Base-by-base conservation (phyloP, 2,797 vertebrate genomes). In the Pantherophis vulpinus region DNA sequence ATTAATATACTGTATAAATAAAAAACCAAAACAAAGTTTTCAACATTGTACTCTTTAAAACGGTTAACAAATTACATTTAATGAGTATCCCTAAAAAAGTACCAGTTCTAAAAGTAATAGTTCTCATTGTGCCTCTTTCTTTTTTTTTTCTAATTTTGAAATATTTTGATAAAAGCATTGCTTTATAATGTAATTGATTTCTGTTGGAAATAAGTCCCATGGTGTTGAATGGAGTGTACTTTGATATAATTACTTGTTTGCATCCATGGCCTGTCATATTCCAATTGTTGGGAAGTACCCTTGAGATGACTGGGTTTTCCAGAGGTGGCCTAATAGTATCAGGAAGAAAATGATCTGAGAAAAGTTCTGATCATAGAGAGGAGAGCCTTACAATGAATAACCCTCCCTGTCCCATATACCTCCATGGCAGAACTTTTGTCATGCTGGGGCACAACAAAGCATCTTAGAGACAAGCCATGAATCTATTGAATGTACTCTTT, bases 111-210 rank as follows among this genome's bases (percentile, higher is more conserved):
- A 56, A 56, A 56, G 55, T 56, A n/a, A 54, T 32, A 92, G 2
- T 9, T 47, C 79, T 83, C 20, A 83, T 25, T 47, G 20, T 47
- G 20, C 20, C 37, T 25, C 8, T 20, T 23, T 42, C 42, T 18
- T 23, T 37, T 37, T 42, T 20, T 29, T 16, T 11, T 23, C 8
- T 79, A 87, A 29, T 9, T 93, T 70, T 16, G 55, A 86, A 92
- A 94, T 54, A 29, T 55, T 90, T n/a, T 23, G 16, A 79, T 79
- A 95, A 94, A 93, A 95, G 94, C 91, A 94, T 14, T 11, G 10
- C 55, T 94, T 89, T 95, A 32, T 42, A 14, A 61, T 12, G 4
- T 11, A 79, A 79, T 42, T 1, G 3, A 79, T 79, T 74, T 74
- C 66, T 74, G 14, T 74, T 74, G 37, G 74, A 79, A 42, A 47